Percentiles rank a stretch among this genome's conserved stretches.
These are phyloP conservation scores for Drosophila conformis DNA, from an alignment of 2,888 invertebrate genomes.

Conservation along the genomic window DNA sequence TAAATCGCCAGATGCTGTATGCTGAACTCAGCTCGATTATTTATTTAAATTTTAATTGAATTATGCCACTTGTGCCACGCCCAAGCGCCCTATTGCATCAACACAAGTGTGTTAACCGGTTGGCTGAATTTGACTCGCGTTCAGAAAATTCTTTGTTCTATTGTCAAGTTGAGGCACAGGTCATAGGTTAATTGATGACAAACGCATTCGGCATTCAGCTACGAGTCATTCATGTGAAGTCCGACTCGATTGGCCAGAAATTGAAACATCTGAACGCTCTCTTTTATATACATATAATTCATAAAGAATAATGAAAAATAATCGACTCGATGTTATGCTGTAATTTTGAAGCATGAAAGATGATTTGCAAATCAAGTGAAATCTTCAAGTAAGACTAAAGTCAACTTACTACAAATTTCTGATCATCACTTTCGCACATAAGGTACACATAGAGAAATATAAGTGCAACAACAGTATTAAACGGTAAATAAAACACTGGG, in stretches of 20 bases:
- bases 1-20: conserved; percentile 57
- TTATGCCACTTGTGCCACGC: conserved; percentile 53
- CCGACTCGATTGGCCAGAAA: conserved; percentile 36
- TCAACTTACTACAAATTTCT: not conserved
- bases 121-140: conserved; percentile 44
- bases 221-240: conserved; percentile 22
- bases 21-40: conserved; percentile 25
- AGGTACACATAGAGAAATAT: not conserved
- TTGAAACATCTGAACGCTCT: conserved; percentile 59
- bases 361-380: not conserved
- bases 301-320: conserved; percentile 9
- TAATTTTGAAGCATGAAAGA: not conserved
- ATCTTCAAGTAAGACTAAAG: not conserved
- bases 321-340: not conserved
- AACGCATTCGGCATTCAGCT: conserved; percentile 50
- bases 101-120: conserved; percentile 31
- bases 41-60: conserved; percentile 69
- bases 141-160: conserved; percentile 46
- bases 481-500: conserved; percentile 8
- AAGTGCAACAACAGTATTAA: not conserved
- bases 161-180: conserved; percentile 50
- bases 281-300: conserved; percentile 29
- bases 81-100: conserved; percentile 25
- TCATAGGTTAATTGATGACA: conserved; percentile 77
- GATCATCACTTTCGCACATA: not conserved